These are phyloP conservation scores for Chascanopsetta lugubris DNA, from an alignment of 2,113 vertebrate species.

Conservation along the genomic window DNA sequence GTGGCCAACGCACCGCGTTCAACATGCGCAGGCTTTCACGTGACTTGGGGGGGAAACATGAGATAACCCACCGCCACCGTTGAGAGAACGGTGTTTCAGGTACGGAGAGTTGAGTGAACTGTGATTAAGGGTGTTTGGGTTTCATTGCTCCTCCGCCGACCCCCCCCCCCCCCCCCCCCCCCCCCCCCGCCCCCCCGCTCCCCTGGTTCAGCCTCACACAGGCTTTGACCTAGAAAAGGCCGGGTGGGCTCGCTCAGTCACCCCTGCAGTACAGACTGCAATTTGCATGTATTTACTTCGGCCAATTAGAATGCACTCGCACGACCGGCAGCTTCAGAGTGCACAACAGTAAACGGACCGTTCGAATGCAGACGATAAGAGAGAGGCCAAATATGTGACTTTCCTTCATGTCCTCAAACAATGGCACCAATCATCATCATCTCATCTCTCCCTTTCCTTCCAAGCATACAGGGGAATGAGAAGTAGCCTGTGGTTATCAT, in stretches of 20 bases:
- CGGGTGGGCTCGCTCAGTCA: slow-evolving; percentile 21
- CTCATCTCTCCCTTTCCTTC: too few species aligned
- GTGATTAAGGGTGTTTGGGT: slow-evolving; percentile 13
- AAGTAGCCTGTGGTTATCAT: too few species aligned
- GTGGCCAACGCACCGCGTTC: not conserved
- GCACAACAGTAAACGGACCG: too few species aligned
- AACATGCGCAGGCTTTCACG: not conserved
- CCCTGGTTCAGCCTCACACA: slow-evolving; percentile 9
- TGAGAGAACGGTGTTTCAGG: not conserved
- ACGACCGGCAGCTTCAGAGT: not conserved
- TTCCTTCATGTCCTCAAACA: too few species aligned
- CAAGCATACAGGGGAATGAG: too few species aligned
- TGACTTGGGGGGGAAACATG: too few species aligned
- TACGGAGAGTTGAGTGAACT: not conserved
- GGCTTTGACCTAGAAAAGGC: slow-evolving; percentile 15
- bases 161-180: too few species aligned
- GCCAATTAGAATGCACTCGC: not conserved
- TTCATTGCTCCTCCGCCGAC: slow-evolving; percentile 9
- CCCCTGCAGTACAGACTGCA: slow-evolving; percentile 1
- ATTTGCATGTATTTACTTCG: slow-evolving; percentile 13
- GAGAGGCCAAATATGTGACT: too few species aligned
- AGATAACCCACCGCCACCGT: too few species aligned
- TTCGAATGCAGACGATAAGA: too few species aligned
- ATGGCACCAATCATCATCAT: too few species aligned
- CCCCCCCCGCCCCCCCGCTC: too few species aligned